These are phyloP conservation scores for Harpagoxenus sublaevis DNA, from an alignment of 2,888 invertebrate species.

Conservation along the genomic window DNA sequence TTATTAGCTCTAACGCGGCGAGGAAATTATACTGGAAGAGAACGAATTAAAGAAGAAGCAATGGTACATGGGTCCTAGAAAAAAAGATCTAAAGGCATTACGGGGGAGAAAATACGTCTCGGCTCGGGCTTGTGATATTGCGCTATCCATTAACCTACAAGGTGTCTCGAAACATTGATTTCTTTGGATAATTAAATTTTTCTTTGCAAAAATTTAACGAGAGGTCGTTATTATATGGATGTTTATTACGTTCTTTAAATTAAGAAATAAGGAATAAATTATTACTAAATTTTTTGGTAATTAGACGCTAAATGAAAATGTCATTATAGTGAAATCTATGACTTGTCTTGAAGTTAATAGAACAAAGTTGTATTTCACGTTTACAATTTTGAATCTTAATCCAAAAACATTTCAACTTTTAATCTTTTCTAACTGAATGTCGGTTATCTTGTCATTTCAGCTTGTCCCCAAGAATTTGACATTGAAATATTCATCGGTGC, in stretches of 20 bases:
- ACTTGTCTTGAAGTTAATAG: not conserved
- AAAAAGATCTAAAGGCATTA: conserved; percentile 62
- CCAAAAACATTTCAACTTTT: not conserved
- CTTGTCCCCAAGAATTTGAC: not conserved
- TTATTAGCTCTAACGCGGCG: conserved; percentile 58
- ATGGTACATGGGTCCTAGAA: conserved; percentile 38
- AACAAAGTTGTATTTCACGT: not conserved
- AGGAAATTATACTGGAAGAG: conserved; percentile 57
- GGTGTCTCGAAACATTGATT: conserved; percentile 33
- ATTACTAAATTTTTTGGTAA: not conserved
- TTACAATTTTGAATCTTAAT: not conserved
- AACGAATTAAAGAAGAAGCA: conserved; percentile 45
- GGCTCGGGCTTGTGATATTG: conserved; percentile 60
- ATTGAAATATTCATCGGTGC: conserved; percentile 6
- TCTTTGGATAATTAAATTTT: not conserved
- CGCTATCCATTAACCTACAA: conserved; percentile 66
- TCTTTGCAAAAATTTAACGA: not conserved
- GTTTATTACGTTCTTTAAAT: not conserved
- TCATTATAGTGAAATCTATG: not conserved
- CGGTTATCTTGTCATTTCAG: not conserved
- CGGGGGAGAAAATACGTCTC: conserved; percentile 57
- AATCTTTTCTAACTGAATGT: not conserved
- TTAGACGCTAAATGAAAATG: not conserved
- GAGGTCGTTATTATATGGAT: not conserved
- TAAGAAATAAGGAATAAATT: not conserved